phyloP scores from a whole-genome alignment of 1,140 invertebrate species.

The Lethocerus indicus region DNA sequence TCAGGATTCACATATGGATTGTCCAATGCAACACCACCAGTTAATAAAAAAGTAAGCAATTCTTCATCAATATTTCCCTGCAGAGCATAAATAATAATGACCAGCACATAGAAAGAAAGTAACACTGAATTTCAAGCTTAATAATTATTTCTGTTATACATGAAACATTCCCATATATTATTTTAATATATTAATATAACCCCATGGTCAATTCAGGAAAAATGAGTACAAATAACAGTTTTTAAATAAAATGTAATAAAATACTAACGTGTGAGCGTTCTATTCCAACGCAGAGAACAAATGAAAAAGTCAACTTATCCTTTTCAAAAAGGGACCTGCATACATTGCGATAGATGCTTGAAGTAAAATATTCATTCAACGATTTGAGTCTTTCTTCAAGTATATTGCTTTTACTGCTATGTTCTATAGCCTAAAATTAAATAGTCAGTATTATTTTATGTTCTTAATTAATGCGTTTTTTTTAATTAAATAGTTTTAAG shows the following conservation, averaged over 20 bases:
- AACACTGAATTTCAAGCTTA: no score
- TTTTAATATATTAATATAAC: no score
- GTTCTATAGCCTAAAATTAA: slow-evolving; percentile 37
- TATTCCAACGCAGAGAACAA: slow-evolving; percentile 54
- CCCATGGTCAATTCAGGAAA: neutral
- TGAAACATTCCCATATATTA: no score
- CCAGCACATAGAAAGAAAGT: no score
- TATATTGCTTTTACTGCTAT: slow-evolving; percentile 47
- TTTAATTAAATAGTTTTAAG: no score
- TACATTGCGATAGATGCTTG: slow-evolving; percentile 75
- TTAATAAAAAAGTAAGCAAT: slow-evolving; percentile 64
- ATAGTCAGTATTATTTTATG: no score
- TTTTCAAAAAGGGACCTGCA: slow-evolving; percentile 86
- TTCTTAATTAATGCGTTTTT: no score
- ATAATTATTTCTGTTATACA: neutral
- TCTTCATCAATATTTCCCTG: slow-evolving; percentile 52
- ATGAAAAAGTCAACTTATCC: slow-evolving; percentile 84
- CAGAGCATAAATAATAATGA: neutral
- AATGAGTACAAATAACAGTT: no score
- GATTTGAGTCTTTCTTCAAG: slow-evolving; percentile 43
- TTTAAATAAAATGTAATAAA: slow-evolving; percentile 15
- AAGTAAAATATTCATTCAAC: slow-evolving; percentile 71
- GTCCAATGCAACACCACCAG: slow-evolving; percentile 64
- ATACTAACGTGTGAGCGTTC: slow-evolving; percentile 13
- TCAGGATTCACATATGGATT: slow-evolving; percentile 60